Base-by-base conservation (phyloP, 2,888 invertebrate species). In the Myathropa florea region DNA sequence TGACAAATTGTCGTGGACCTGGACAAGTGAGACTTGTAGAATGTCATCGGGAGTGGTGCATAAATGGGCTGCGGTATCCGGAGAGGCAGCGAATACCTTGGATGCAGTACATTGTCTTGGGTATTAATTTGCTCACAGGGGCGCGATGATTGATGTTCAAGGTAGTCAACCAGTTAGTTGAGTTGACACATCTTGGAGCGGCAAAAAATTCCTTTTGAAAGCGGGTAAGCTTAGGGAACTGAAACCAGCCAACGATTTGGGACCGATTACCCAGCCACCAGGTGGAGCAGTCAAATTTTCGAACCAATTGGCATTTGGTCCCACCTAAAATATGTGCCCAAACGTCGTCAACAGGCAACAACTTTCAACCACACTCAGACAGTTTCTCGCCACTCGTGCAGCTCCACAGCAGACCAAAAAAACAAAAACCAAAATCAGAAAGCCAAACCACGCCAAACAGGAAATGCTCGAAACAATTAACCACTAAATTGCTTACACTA, bases 381-480 rank as follows among this genome's bases (percentile, higher is more conserved):
- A n/a, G n/a, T n/a, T n/a, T n/a, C n/a, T 39, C n/a, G 12, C 39
- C 9, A 4, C 39, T 39, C n/a, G 6, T n/a, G n/a, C n/a, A n/a
- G n/a, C n/a, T n/a, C n/a, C n/a, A n/a, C 39, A 39, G 3, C n/a
- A 2, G 1, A n/a, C 6, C 39, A n/a, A 39, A 39, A 6, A 39
- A n/a, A n/a, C 2, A n/a, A 4, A 2, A 3, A 39, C 12, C 3
- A 33, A 3, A 33, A 33, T 33, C 33, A 3, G 0, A 18, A 6
- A 46, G 6, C 4, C 46, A 6, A 46, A 7, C 18, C n/a, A 18
- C 46, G 18, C 46, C 46, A 46, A 46, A 4, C 46, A 46, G 46
- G 59, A 24, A 59, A 14, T 12, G 59, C 23, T 24, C 24, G 21
- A 77, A 77, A 36, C 68, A 77, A 77, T 77, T 68, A 68, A 63